Evolutionary conservation across 1,140 invertebrate genomes (phyloP).

Genomic region (Pseudachorutes palmiensis): DNA sequence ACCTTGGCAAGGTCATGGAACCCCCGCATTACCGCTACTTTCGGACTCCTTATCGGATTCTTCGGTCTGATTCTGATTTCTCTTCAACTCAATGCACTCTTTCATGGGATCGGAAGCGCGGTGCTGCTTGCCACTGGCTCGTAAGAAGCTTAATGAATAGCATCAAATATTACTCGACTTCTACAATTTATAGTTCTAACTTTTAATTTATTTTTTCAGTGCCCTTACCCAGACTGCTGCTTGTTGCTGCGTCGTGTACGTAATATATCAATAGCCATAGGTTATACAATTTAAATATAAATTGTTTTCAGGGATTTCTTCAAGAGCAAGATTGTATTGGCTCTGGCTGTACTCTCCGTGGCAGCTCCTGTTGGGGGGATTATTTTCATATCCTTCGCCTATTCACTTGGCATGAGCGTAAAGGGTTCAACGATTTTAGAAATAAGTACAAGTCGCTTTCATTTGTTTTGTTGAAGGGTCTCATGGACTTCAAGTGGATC

Average conservation of each 20-base stretch:
- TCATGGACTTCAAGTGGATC: not conserved
- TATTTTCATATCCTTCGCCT: not conserved
- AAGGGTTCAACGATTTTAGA: too few relatives aligned
- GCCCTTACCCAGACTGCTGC: not conserved
- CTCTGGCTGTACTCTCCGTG: not conserved
- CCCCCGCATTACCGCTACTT: not conserved
- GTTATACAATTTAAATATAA: not conserved
- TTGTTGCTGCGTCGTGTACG: not conserved
- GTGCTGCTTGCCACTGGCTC: not conserved
- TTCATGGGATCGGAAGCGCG: not conserved
- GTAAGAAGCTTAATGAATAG: too few relatives aligned
- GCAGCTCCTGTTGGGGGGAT: not conserved
- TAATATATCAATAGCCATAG: not conserved
- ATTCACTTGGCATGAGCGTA: not conserved
- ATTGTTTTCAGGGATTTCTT: not conserved
- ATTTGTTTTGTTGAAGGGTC: not conserved
- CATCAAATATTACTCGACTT: too few relatives aligned
- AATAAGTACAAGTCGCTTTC: too few relatives aligned
- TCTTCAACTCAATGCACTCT: not conserved
- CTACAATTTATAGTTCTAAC: too few relatives aligned
- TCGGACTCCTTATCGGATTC: not conserved
- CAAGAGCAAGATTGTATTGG: not conserved
- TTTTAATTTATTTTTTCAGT: too few relatives aligned
- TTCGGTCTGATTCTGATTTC: not conserved
- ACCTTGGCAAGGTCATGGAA: not conserved